phyloP scores from a whole-genome alignment of 2,888 invertebrate genomes.

The Galerucella pusilla region DNA sequence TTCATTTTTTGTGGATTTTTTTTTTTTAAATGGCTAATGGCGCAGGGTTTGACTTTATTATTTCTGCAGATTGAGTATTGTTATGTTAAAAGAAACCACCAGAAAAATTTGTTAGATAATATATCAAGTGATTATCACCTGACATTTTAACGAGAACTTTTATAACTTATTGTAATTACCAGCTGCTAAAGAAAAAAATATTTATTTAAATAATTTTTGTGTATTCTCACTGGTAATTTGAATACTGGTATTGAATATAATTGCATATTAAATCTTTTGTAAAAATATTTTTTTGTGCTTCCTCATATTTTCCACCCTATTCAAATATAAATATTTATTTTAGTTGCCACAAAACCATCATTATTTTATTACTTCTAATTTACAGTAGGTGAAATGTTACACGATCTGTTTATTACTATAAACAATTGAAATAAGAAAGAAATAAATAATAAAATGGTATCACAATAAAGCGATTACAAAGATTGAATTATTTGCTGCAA shows the following conservation, averaged over 20 bases:
- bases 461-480: too few species aligned
- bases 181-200: conserved; percentile 12
- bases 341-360: too few species aligned
- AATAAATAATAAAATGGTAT: too few species aligned
- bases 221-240: background rate
- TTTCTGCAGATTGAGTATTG: conserved; percentile 31
- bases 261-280: background rate
- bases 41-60: conserved; percentile 23
- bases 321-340: too few species aligned
- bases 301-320: too few species aligned
- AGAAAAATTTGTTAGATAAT: conserved; percentile 35
- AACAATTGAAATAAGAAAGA: too few species aligned
- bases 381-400: too few species aligned
- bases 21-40: conserved; percentile 24
- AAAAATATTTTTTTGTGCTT: background rate
- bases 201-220: background rate
- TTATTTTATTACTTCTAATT: too few species aligned
- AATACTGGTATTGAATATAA: background rate
- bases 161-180: conserved; percentile 32
- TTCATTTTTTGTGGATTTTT: conserved; percentile 34
- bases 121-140: conserved; percentile 34
- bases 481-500: too few species aligned
- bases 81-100: conserved; percentile 27
- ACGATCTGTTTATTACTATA: too few species aligned
- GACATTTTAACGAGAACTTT: conserved; percentile 26